Percentiles rank a stretch among this genome's conserved stretches.
Conservation (phyloP, 2,113 vertebrate genomes). For the Otocyon megalotis region DNA sequence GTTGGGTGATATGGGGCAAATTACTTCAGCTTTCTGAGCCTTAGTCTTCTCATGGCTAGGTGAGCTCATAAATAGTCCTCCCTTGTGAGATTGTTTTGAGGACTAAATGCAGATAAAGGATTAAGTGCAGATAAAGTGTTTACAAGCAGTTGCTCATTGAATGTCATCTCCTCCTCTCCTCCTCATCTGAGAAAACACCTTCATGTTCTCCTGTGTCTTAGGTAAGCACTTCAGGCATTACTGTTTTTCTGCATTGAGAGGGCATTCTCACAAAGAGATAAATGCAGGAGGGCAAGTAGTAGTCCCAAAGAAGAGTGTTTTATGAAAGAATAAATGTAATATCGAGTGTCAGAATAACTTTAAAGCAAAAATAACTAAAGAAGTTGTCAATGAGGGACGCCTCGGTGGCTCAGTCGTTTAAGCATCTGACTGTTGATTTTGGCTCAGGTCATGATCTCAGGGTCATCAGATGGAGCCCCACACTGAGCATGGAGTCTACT, state of each 20-base stretch:
- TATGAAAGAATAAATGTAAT: conserved; percentile 31
- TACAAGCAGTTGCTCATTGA: not conserved
- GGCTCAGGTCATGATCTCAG: not conserved
- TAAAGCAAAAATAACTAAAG: conserved; percentile 47
- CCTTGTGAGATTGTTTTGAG: not conserved
- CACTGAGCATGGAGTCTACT: not conserved
- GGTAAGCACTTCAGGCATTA: not conserved
- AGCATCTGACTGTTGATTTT: not conserved
- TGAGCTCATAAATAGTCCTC: not conserved
- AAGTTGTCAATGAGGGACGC: not conserved
- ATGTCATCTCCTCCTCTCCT: not conserved
- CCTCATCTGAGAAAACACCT: not conserved
- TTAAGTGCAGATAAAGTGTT: not conserved
- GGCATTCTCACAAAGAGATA: conserved; percentile 10
- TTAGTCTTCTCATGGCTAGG: conserved; percentile 11
- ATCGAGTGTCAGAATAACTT: not conserved
- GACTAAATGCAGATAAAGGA: not conserved
- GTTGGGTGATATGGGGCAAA: not conserved
- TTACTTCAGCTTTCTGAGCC: not conserved
- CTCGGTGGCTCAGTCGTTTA: not conserved
- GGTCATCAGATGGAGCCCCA: not conserved
- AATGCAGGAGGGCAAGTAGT: not conserved
- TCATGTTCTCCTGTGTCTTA: not conserved
- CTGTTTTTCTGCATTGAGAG: not conserved
- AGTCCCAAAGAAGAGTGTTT: conserved; percentile 32